Evolutionary conservation across 2,113 vertebrate genomes (phyloP).

Genomic region (Sebastes fasciatus): DNA sequence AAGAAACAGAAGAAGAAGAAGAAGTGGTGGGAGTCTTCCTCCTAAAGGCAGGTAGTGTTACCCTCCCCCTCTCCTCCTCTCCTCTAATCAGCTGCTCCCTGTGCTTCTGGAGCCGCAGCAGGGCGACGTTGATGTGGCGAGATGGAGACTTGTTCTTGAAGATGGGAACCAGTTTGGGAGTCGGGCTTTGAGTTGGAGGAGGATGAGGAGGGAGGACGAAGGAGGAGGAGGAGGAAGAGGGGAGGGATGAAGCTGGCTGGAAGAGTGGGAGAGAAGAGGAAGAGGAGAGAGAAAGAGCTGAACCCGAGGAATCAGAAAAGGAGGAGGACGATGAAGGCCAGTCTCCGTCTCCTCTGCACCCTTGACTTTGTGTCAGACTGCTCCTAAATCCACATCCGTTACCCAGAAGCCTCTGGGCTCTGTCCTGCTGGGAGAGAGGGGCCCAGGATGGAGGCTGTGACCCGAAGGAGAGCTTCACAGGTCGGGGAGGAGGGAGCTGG

Average conservation of each 20-base stretch:
- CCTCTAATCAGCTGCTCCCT: constrained; percentile 39
- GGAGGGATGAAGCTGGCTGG: neutral
- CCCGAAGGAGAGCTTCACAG: neutral
- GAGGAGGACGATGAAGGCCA: constrained; percentile 8
- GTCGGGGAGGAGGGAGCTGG: constrained; percentile 47
- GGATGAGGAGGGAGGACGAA: neutral
- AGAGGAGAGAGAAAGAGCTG: neutral
- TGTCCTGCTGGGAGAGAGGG: constrained; percentile 45
- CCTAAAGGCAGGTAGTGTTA: neutral
- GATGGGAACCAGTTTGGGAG: constrained; percentile 84
- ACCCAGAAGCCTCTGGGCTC: constrained; percentile 29
- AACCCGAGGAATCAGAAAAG: neutral
- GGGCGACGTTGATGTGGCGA: constrained; percentile 60
- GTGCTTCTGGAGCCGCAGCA: constrained; percentile 63
- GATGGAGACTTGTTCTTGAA: constrained; percentile 83
- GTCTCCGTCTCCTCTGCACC: neutral
- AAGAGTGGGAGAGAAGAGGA: neutral
- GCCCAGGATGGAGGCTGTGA: constrained; percentile 10
- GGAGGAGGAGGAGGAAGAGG: neutral
- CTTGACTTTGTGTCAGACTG: constrained; percentile 12
- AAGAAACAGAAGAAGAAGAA: neutral
- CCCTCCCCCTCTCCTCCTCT: neutral
- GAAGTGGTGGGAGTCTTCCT: neutral
- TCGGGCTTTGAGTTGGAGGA: neutral
- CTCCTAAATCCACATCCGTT: neutral